Evolutionary conservation across 64 coral and sea anemone species (phyloP), one percentile per base, ranked within the genome.

Genomic region (Montipora capricornis): DNA sequence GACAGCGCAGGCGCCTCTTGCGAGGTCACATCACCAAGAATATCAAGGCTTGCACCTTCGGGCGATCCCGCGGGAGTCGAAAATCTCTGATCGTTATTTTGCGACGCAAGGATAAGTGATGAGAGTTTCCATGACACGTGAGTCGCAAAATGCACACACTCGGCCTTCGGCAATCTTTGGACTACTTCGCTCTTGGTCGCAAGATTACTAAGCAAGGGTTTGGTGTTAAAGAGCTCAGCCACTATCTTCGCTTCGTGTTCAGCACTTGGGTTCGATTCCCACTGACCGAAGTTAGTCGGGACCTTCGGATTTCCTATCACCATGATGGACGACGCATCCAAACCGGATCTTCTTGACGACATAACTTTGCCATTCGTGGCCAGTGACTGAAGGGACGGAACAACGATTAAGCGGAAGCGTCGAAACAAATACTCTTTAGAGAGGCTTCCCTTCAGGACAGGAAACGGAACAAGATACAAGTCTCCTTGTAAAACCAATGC

Each of bases 171-270:
- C 0, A 96, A 71, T 48, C 89, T 93, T 51, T 45, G 75, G 53
- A 96, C 73, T 4, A 99, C 88, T 87, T 92, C 92, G 29, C 80
- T 73, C 87, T 96, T 99, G 1, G 77, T 92, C 14, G 98, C 98
- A 45, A 74, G 24, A 80, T 60, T 86, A 48, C 95, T 92, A 8
- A 99, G 86, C 15, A 99, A 87, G 4, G 98, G 95, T 50, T 94
- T 96, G 75, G 92, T 96, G 29, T 89, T 96, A 73, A 99, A 99
- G 50, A 99, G 80, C 53, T 91, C 95, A 10, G 92, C 98, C 16
- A 99, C 98, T 73, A 99, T 96, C 80, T 99, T 96, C 24, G 98
- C 95, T 62, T 99, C 98, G 77, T 96, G 95, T 12, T 99, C 95
- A 7, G 95, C 89, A 84, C 93, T 99, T 7, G 95, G 95, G 80